Evolutionary conservation across 2,113 vertebrate species (phyloP).

Genomic region (Oenanthe oenanthe): DNA sequence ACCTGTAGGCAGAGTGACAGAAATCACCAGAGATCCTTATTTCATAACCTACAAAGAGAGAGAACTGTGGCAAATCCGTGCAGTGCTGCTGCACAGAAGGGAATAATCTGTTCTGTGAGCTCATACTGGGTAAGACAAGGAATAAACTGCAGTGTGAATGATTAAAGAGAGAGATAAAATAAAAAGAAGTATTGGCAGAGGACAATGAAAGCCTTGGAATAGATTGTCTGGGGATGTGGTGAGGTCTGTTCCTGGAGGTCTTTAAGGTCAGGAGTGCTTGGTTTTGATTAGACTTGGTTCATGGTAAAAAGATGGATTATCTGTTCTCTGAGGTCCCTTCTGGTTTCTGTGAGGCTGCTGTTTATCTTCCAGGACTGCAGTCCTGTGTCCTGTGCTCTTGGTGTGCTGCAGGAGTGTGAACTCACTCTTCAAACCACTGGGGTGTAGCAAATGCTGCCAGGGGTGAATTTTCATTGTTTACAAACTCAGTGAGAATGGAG

Average conservation of each 20-base stretch:
- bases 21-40: background rate
- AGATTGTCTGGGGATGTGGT: background rate
- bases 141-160: background rate
- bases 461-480: background rate
- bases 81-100: background rate
- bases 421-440: background rate
- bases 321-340: background rate
- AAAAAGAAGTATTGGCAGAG: background rate
- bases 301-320: background rate
- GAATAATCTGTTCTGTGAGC: constrained; percentile 16
- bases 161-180: background rate
- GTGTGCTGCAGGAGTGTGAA: background rate
- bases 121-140: background rate
- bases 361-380: background rate
- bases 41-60: background rate
- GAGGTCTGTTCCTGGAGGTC: background rate
- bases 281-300: background rate
- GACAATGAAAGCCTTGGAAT: background rate
- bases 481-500: background rate
- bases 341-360: background rate
- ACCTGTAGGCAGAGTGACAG: background rate
- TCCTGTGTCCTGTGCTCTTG: background rate
- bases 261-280: background rate
- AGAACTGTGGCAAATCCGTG: background rate
- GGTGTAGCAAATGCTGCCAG: background rate